phyloP scores from a whole-genome alignment of 2,888 invertebrate genomes.

The Geotrupes spiniger region DNA sequence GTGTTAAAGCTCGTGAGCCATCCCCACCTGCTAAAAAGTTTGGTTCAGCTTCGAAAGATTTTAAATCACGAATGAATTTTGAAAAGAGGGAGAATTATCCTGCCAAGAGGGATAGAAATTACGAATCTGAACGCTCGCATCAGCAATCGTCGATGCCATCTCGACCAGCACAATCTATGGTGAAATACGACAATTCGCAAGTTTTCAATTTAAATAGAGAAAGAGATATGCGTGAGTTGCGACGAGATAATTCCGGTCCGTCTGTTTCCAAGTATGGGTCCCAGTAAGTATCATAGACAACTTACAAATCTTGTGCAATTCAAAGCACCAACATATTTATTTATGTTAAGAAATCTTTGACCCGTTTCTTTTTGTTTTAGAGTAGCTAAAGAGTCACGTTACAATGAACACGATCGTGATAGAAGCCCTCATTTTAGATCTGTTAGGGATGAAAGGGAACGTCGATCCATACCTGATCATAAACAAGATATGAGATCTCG shows the following conservation, averaged over 20 bases:
- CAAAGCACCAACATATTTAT: no score
- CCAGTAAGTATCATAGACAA: constrained; percentile 23
- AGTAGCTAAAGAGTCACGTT: constrained; percentile 37
- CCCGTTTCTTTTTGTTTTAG: constrained; percentile 12
- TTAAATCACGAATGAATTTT: constrained; percentile 31
- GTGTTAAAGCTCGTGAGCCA: constrained; percentile 37
- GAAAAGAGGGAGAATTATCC: constrained; percentile 40
- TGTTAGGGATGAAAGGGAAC: constrained; percentile 37
- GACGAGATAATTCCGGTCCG: constrained; percentile 18
- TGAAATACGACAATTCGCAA: constrained; percentile 30
- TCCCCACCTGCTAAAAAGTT: constrained; percentile 37
- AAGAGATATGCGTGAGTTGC: constrained; percentile 32
- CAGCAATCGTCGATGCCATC: constrained; percentile 26
- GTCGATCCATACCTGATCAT: constrained; percentile 34
- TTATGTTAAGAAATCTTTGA: background rate
- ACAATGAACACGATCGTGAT: constrained; percentile 37
- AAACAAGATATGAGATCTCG: constrained; percentile 37
- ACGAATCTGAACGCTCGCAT: constrained; percentile 32
- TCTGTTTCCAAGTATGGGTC: constrained; percentile 22
- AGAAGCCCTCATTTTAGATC: constrained; percentile 42
- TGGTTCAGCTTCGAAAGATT: constrained; percentile 34
- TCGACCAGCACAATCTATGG: constrained; percentile 25
- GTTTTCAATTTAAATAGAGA: constrained; percentile 29
- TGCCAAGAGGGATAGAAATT: constrained; percentile 39
- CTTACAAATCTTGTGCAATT: no score